These are phyloP conservation scores for Trypoxylus dichotomus DNA, from an alignment of 1,140 invertebrate genomes.

Conservation along the genomic window DNA sequence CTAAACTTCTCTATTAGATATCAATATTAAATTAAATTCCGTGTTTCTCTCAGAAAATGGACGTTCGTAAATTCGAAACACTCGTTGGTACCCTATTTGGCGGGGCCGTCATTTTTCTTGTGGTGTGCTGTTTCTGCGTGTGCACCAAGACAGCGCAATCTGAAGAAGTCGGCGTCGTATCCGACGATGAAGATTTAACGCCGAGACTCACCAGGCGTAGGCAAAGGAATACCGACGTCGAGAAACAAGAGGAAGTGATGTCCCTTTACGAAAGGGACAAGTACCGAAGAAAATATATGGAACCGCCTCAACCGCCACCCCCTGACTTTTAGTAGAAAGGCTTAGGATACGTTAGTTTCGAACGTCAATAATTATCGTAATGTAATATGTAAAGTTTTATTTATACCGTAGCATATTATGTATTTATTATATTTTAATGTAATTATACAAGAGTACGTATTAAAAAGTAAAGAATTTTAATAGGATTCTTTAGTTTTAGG, in stretches of 20 bases:
- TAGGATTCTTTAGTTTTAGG: not conserved
- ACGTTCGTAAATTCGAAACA: constrained; percentile 17
- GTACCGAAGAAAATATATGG: constrained; percentile 14
- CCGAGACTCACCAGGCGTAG: not conserved
- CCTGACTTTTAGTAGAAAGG: constrained; percentile 32
- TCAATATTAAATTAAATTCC: not conserved
- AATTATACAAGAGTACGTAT: constrained; percentile 31
- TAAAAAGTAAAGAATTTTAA: not conserved
- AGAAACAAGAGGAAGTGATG: constrained; percentile 19
- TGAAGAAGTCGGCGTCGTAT: not conserved
- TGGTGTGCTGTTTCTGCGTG: not conserved
- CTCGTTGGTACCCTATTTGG: not conserved
- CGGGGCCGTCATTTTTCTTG: not conserved
- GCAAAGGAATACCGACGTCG: constrained; percentile 13
- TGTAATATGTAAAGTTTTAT: not conserved
- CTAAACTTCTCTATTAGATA: not conserved
- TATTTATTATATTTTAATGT: constrained; percentile 23
- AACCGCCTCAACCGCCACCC: constrained; percentile 34
- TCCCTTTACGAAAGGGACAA: constrained; percentile 20
- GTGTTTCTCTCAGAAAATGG: constrained; percentile 21
- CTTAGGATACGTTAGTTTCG: constrained; percentile 13
- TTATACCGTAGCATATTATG: not conserved
- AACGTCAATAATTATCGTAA: constrained; percentile 22
- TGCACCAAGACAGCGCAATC: constrained; percentile 16
- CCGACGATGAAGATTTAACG: not conserved